phyloP scores from a whole-genome alignment of 2,888 invertebrate genomes.

The Rhabditoides inermis region DNA sequence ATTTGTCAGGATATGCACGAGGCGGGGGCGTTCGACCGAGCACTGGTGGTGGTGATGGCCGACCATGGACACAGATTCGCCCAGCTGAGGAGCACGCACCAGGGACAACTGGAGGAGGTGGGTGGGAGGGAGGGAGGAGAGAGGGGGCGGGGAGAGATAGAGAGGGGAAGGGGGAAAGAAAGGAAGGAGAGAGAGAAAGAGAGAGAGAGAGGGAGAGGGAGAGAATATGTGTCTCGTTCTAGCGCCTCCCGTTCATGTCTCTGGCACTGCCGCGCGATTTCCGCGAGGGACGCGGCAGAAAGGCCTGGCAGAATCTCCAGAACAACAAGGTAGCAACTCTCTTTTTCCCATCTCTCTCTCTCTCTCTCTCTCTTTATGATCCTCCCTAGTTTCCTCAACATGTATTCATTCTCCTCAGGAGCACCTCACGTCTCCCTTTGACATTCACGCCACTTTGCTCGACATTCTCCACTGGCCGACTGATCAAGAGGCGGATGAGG shows the following conservation, averaged over 20 bases:
- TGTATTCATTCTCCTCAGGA: slow-evolving; percentile 55
- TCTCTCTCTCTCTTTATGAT: too few relatives aligned
- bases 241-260: slow-evolving; percentile 75
- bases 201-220: too few relatives aligned
- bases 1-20: slow-evolving; percentile 17
- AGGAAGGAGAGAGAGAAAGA: too few relatives aligned
- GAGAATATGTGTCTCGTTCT: too few relatives aligned
- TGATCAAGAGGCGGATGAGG: slow-evolving; percentile 10
- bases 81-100: slow-evolving; percentile 71
- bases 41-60: slow-evolving; percentile 78
- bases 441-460: slow-evolving; percentile 72
- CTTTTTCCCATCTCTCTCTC: slow-evolving; percentile 54
- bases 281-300: slow-evolving; percentile 13
- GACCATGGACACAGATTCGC: slow-evolving; percentile 86
- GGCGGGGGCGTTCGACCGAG: slow-evolving; percentile 66
- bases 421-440: slow-evolving; percentile 76
- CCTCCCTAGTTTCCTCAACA: too few relatives aligned
- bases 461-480: slow-evolving; percentile 61
- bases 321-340: slow-evolving; percentile 17
- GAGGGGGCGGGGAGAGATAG: too few relatives aligned
- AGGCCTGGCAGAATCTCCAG: slow-evolving; percentile 28
- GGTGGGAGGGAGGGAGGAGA: too few relatives aligned
- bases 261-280: slow-evolving; percentile 36
- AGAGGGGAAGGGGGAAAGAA: too few relatives aligned
- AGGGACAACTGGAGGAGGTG: slow-evolving; percentile 62